Conservation (phyloP, 1,140 invertebrate species). For the Triops cancriformis region DNA sequence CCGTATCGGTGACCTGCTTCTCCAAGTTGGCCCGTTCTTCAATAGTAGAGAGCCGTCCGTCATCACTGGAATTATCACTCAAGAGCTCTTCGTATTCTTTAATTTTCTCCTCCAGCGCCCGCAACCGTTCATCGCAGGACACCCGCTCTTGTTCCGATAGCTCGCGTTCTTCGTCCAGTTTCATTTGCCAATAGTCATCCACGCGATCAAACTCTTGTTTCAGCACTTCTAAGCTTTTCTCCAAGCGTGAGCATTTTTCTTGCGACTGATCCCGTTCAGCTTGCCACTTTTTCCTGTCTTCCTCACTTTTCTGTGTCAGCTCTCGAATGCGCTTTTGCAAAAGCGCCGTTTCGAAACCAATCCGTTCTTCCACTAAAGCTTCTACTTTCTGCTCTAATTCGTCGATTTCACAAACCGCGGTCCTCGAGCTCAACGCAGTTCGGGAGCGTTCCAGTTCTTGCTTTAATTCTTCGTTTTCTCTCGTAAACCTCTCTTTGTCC, state of each 20-base stretch:
- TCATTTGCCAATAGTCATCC: constrained; percentile 72
- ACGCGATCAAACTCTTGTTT: constrained; percentile 67
- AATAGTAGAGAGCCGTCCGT: constrained; percentile 56
- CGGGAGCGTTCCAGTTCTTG: constrained; percentile 21
- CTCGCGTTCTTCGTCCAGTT: constrained; percentile 66
- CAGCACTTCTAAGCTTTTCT: constrained; percentile 60
- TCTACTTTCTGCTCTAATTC: background rate
- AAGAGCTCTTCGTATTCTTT: constrained; percentile 71
- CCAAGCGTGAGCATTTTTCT: constrained; percentile 54
- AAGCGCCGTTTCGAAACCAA: constrained; percentile 28
- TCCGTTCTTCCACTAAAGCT: constrained; percentile 23
- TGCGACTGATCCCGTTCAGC: constrained; percentile 44
- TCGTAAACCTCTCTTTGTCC: constrained; percentile 35
- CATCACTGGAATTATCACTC: constrained; percentile 37
- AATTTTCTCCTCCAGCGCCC: constrained; percentile 61
- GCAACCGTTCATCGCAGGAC: constrained; percentile 64
- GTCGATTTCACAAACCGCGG: constrained; percentile 22
- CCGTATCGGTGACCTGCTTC: constrained; percentile 44
- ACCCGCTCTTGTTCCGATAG: constrained; percentile 65
- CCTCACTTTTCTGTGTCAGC: constrained; percentile 30
- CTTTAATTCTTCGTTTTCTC: constrained; percentile 35
- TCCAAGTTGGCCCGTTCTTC: constrained; percentile 64
- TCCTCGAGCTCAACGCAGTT: constrained; percentile 22
- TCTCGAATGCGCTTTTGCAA: constrained; percentile 26
- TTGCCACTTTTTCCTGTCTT: constrained; percentile 31